These are phyloP conservation scores for Vireo altiloquus DNA, from an alignment of 2,113 vertebrate species.

Conservation along the genomic window DNA sequence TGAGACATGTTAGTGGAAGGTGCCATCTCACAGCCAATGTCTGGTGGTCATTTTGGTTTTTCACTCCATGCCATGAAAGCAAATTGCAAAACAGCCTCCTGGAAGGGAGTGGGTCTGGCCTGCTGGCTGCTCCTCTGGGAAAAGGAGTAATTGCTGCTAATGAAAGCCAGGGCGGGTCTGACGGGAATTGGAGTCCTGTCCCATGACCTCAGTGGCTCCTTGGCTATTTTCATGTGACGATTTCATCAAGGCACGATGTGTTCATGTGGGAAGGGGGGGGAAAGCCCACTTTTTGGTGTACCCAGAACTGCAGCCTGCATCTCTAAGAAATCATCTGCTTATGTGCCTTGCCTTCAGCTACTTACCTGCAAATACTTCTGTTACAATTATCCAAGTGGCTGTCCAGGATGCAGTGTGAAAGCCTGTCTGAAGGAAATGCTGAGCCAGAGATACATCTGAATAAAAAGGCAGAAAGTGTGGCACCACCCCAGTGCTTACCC, in stretches of 20 bases:
- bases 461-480: not conserved
- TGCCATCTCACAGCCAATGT: accelerated
- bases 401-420: not conserved
- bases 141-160: not conserved
- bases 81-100: not conserved
- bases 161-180: not conserved
- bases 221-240: not conserved
- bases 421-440: not conserved
- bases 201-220: not conserved
- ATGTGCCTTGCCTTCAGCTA: not conserved
- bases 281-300: not conserved
- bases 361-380: not conserved
- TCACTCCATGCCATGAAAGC: not conserved
- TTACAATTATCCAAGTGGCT: not conserved
- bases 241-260: not conserved
- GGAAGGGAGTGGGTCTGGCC: not conserved
- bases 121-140: not conserved
- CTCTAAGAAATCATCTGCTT: not conserved
- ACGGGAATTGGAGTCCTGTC: not conserved
- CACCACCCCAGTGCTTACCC: not conserved
- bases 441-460: not conserved
- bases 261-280: not conserved
- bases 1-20: not conserved
- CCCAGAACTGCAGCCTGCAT: not conserved
- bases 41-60: not conserved